Evolutionary conservation across 2,113 vertebrate species (phyloP).

Genomic region (Oenanthe melanoleuca): DNA sequence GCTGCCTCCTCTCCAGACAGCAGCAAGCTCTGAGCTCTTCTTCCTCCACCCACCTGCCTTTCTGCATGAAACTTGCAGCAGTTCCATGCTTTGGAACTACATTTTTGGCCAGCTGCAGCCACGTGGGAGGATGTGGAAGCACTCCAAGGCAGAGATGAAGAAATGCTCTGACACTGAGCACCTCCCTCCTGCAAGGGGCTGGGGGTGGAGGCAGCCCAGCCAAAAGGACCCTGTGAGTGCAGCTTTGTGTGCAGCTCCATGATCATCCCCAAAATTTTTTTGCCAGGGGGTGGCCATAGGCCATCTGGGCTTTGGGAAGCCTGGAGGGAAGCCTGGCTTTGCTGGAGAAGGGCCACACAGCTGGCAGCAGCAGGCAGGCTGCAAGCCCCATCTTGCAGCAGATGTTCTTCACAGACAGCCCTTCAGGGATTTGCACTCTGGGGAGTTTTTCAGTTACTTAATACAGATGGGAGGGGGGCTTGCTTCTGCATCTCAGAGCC

Average conservation of each 20-base stretch:
- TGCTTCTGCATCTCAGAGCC: neutral
- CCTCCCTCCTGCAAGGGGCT: neutral
- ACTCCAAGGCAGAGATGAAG: neutral
- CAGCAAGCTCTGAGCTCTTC: neutral
- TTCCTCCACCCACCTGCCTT: neutral
- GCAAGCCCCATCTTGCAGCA: neutral
- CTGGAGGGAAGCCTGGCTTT: neutral
- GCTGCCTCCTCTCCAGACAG: neutral
- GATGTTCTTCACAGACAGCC: neutral
- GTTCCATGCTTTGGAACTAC: neutral
- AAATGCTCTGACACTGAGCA: neutral
- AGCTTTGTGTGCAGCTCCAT: neutral
- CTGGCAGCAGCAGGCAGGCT: neutral
- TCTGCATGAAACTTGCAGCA: neutral
- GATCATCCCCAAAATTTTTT: neutral
- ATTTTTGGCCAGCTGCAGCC: neutral
- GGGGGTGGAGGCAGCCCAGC: neutral
- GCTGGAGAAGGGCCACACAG: neutral
- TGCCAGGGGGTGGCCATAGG: neutral
- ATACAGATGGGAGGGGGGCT: fast-evolving
- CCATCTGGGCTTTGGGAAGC: neutral
- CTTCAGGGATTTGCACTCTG: neutral
- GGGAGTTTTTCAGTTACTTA: neutral
- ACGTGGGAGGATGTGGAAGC: neutral
- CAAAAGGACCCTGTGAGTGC: fast-evolving